Percentiles rank a stretch among this genome's conserved stretches.
These are phyloP conservation scores for Carassius carassius DNA, from an alignment of 2,113 vertebrate genomes.

Conservation along the genomic window DNA sequence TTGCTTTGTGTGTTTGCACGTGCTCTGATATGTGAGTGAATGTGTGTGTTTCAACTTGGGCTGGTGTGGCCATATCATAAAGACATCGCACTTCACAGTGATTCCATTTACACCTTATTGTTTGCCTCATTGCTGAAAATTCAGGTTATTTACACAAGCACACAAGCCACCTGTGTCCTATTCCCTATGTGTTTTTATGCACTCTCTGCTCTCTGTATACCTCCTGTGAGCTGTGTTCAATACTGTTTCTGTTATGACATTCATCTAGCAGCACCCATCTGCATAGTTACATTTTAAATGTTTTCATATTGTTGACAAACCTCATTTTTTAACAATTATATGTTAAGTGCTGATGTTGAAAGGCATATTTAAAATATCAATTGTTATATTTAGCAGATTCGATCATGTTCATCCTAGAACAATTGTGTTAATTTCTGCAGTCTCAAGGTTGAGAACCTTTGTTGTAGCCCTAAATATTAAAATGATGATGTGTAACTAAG, in stretches of 20 bases:
- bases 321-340: neutral
- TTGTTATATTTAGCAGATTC: neutral
- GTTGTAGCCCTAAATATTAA: neutral
- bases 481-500: neutral
- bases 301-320: neutral
- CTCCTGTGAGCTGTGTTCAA: neutral
- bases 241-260: neutral
- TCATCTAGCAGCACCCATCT: neutral
- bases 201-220: neutral
- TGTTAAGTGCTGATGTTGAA: neutral
- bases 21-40: slow-evolving; percentile 59
- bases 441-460: neutral
- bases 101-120: slow-evolving; percentile 89
- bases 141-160: slow-evolving; percentile 85
- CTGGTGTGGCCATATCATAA: slow-evolving; percentile 69
- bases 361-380: neutral
- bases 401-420: neutral
- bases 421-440: neutral
- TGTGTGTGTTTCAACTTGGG: slow-evolving; percentile 62
- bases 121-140: slow-evolving; percentile 89
- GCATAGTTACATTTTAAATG: neutral
- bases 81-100: slow-evolving; percentile 84
- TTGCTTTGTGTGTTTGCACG: slow-evolving; percentile 57
- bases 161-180: slow-evolving; percentile 84
- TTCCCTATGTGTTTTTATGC: slow-evolving; percentile 62